Conservation (phyloP, 2,888 invertebrate species). For the Drosophila longiperda region DNA sequence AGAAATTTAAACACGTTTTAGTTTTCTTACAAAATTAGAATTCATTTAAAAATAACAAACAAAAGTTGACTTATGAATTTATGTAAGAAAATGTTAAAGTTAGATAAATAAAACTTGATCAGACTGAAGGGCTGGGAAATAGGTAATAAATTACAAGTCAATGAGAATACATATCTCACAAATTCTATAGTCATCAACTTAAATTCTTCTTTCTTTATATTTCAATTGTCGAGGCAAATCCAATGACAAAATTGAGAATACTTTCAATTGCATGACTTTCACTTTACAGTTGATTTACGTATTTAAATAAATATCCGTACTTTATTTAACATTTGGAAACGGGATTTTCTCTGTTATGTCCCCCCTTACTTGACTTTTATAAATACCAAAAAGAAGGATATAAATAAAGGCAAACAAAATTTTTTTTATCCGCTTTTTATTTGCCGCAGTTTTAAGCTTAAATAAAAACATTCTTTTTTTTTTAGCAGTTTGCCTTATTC, state of each 20-base stretch:
- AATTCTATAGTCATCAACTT: not conserved
- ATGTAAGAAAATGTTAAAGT: not conserved
- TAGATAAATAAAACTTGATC: not conserved
- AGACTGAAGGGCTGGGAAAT: not conserved
- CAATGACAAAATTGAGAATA: not conserved
- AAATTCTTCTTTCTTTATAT: not conserved
- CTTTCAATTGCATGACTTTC: not conserved
- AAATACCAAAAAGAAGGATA: not conserved
- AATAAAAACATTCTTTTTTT: not conserved
- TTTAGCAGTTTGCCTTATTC: accelerated
- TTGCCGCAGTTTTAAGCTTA: not conserved
- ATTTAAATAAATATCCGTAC: not conserved
- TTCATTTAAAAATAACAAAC: not conserved
- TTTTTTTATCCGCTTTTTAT: not conserved
- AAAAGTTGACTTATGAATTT: not conserved
- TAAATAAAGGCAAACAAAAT: not conserved
- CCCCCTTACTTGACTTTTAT: not conserved
- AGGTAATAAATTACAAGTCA: not conserved
- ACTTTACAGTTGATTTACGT: not conserved
- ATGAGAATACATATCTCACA: not conserved
- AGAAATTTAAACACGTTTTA: constrained; percentile 4
- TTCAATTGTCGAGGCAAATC: not conserved
- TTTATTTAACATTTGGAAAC: not conserved
- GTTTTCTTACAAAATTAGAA: not conserved
- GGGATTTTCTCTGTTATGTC: not conserved